A percentile compares a stretch with the other conserved stretches of the same genome.
Evolutionary conservation across 2,888 invertebrate species (phyloP).

Genomic region (Aricia artaxerxes): DNA sequence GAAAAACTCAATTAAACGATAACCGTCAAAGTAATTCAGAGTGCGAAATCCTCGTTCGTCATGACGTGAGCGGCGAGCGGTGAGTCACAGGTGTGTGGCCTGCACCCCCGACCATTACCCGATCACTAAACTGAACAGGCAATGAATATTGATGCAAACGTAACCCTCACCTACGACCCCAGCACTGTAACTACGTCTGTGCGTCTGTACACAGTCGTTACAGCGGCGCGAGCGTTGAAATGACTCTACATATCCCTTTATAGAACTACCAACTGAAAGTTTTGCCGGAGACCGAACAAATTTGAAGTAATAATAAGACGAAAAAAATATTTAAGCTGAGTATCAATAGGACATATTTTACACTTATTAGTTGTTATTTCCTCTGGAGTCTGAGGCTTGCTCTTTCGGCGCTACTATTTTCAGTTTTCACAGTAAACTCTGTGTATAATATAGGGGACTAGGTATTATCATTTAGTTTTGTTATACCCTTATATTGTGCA

Average conservation of each 20-base stretch:
- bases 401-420: too few relatives aligned
- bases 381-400: too few relatives aligned
- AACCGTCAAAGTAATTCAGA: constrained; percentile 8
- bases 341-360: not conserved
- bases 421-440: too few relatives aligned
- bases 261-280: not conserved
- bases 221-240: not conserved
- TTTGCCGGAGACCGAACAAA: not conserved
- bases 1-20: not conserved
- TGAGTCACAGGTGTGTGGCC: constrained; percentile 26
- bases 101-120: constrained; percentile 27
- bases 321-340: not conserved
- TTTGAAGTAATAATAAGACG: not conserved
- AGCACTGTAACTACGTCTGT: not conserved
- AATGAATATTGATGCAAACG: constrained; percentile 23
- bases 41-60: constrained; percentile 24
- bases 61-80: not conserved
- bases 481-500: too few relatives aligned
- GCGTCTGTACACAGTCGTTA: not conserved
- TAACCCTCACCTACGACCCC: constrained; percentile 9
- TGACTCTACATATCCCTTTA: not conserved
- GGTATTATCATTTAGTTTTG: too few relatives aligned
- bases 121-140: constrained; percentile 21
- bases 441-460: too few relatives aligned
- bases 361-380: too few relatives aligned